A percentile compares a stretch with the other conserved stretches of the same genome.
phyloP scores from a whole-genome alignment of 2,888 invertebrate species.

The Oscheius onirici region DNA sequence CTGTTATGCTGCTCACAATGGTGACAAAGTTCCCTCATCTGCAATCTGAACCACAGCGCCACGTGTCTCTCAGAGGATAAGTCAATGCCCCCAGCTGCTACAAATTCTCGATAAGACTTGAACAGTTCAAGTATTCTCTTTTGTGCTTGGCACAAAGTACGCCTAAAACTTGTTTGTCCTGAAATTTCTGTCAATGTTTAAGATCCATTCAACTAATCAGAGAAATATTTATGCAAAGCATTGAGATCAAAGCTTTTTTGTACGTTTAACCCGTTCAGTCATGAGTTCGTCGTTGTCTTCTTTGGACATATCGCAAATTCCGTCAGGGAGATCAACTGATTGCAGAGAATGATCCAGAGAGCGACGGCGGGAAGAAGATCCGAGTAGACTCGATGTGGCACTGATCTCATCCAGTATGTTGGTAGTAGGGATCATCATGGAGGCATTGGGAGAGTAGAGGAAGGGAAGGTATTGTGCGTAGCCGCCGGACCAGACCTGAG shows the following conservation, averaged over 20 bases:
- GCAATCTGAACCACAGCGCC: too few relatives aligned
- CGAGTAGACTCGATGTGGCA: not conserved
- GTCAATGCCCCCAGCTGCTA: too few relatives aligned
- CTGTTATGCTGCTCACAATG: too few relatives aligned
- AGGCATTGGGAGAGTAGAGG: conserved; percentile 16
- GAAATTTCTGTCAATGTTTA: too few relatives aligned
- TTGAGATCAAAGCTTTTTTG: not conserved
- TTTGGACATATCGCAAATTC: not conserved
- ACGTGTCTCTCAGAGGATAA: too few relatives aligned
- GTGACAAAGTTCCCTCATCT: too few relatives aligned
- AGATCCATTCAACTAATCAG: not conserved
- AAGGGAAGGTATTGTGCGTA: conserved; percentile 27
- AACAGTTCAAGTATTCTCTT: too few relatives aligned
- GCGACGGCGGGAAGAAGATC: not conserved
- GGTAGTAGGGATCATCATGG: conserved; percentile 4
- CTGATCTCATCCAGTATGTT: conserved; percentile 28
- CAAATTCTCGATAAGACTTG: too few relatives aligned
- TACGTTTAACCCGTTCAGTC: conserved; percentile 3
- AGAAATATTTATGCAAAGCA: too few relatives aligned
- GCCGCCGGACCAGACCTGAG: conserved; percentile 29
- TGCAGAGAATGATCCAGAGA: conserved; percentile 5
- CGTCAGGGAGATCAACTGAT: conserved; percentile 12
- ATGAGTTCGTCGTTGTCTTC: conserved; percentile 12
- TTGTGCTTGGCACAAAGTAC: too few relatives aligned
- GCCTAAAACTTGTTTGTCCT: too few relatives aligned